These are phyloP conservation scores for Sycophaga agraensis DNA, from an alignment of 1,140 invertebrate species.

Conservation along the genomic window DNA sequence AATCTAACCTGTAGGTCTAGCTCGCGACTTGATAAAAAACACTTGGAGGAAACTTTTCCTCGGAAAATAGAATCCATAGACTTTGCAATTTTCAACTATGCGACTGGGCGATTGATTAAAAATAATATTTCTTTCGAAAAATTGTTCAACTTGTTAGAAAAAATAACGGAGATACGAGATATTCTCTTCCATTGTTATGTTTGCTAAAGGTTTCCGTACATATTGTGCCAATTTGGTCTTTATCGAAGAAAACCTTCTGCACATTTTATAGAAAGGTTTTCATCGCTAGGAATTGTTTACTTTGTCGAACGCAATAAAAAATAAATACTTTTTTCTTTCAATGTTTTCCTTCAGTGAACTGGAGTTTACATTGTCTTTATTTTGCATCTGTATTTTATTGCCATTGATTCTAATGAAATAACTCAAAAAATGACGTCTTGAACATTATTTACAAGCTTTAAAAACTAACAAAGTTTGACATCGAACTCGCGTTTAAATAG, in stretches of 20 bases:
- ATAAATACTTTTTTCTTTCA: background rate
- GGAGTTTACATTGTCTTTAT: background rate
- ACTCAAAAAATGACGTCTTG: too few relatives aligned
- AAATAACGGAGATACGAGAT: conserved; percentile 1
- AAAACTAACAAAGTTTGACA: too few relatives aligned
- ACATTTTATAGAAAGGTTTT: conserved; percentile 10
- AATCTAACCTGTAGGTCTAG: too few relatives aligned
- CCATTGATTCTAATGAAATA: too few relatives aligned
- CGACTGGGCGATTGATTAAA: conserved; percentile 16
- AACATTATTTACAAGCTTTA: too few relatives aligned
- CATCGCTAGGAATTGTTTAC: conserved; percentile 21
- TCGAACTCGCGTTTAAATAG: too few relatives aligned
- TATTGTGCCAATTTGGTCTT: conserved; percentile 17
- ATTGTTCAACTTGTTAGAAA: background rate
- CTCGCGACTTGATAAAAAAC: too few relatives aligned
- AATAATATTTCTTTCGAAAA: conserved; percentile 9
- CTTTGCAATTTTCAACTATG: too few relatives aligned
- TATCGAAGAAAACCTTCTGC: conserved; percentile 13
- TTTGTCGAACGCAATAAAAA: conserved; percentile 13
- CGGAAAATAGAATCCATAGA: too few relatives aligned
- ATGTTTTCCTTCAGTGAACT: background rate
- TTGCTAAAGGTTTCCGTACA: conserved; percentile 17
- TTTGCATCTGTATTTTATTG: too few relatives aligned
- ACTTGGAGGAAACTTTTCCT: too few relatives aligned
- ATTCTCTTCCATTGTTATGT: conserved; percentile 9